phyloP scores from a whole-genome alignment of 2,113 vertebrate species.

The Brachionichthys hirsutus region DNA sequence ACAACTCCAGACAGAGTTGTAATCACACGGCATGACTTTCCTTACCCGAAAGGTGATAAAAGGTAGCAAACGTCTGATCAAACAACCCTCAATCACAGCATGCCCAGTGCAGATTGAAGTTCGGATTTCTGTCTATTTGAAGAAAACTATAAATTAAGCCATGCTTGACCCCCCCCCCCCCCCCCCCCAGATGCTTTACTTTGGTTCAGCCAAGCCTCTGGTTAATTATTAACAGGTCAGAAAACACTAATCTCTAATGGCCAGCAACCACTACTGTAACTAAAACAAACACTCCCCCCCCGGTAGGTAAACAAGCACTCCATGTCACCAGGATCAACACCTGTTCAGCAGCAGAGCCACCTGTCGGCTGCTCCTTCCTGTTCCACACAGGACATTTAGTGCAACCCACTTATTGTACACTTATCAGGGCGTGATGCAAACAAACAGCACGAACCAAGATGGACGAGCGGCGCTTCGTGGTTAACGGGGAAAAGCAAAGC shows the following conservation, averaged over 20 bases:
- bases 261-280: constrained; percentile 17
- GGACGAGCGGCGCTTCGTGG: background rate
- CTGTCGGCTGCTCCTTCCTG: background rate
- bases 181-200: background rate
- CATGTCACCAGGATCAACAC: background rate
- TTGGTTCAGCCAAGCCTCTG: background rate
- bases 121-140: background rate
- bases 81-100: background rate
- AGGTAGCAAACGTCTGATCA: background rate
- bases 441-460: background rate
- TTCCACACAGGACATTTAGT: background rate
- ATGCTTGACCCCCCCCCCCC: background rate
- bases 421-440: constrained; percentile 8
- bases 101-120: background rate
- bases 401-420: constrained; percentile 11
- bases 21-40: too few species aligned
- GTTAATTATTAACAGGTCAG: constrained; percentile 55
- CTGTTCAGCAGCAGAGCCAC: background rate
- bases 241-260: background rate
- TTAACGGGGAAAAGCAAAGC: constrained; percentile 15
- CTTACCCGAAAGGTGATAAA: background rate
- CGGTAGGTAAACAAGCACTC: constrained; percentile 13
- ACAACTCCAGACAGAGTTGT: too few species aligned
- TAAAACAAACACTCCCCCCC: constrained; percentile 35
- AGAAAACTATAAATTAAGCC: background rate